phyloP scores from a whole-genome alignment of 2,797 vertebrate species.

The Sebastes trivittatus region DNA sequence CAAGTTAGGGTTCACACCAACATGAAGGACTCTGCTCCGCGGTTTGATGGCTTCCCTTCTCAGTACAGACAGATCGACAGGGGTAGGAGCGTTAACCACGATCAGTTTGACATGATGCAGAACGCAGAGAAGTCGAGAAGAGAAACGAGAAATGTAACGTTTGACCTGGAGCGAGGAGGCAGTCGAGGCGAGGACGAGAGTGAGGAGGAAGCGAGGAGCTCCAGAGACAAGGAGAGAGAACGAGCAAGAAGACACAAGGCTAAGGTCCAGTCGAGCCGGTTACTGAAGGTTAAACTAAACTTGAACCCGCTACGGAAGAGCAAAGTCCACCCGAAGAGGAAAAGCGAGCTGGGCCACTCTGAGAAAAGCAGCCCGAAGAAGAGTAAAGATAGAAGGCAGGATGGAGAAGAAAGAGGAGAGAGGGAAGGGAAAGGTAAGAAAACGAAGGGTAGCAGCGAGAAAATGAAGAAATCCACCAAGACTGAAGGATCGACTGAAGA shows the following conservation, averaged over 20 bases:
- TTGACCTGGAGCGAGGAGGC: slow-evolving; percentile 64
- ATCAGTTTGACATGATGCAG: slow-evolving; percentile 39
- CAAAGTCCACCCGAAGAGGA: slow-evolving; percentile 82
- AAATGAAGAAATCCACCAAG: slow-evolving; percentile 36
- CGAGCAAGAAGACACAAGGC: slow-evolving; percentile 54
- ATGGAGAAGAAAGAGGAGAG: slow-evolving; percentile 15
- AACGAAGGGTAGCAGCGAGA: slow-evolving; percentile 12
- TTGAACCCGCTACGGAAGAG: slow-evolving; percentile 82
- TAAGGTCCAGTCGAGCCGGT: slow-evolving; percentile 60
- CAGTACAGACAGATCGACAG: slow-evolving; percentile 38
- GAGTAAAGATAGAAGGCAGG: slow-evolving; percentile 33
- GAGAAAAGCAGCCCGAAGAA: slow-evolving; percentile 52
- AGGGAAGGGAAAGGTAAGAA: slow-evolving; percentile 19
- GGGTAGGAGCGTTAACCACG: slow-evolving; percentile 58
- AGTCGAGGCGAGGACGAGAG: background rate
- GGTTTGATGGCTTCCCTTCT: slow-evolving; percentile 1
- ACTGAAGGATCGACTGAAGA: background rate
- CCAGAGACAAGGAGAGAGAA: slow-evolving; percentile 37
- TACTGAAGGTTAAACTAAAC: slow-evolving; percentile 85
- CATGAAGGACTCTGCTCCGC: slow-evolving; percentile 14
- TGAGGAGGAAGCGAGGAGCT: background rate
- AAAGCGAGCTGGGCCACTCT: slow-evolving; percentile 16
- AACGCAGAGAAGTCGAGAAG: slow-evolving; percentile 24
- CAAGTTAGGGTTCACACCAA: slow-evolving; percentile 8
- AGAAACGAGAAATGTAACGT: slow-evolving; percentile 79